Conservation (phyloP, 2,113 vertebrate genomes). For the Carollia perspicillata region DNA sequence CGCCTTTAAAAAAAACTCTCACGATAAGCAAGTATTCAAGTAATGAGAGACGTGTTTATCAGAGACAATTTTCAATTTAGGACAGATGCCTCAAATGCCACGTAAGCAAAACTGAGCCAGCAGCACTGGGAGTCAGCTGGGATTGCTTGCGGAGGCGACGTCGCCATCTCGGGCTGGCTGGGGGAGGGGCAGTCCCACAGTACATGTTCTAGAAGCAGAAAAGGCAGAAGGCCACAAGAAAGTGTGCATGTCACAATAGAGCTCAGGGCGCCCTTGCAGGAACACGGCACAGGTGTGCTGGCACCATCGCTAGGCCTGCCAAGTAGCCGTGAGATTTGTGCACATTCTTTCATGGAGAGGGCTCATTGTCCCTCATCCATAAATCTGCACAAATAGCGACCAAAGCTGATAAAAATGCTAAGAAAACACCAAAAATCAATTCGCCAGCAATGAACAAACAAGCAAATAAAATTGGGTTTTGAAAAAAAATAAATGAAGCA, state of each 20-base stretch:
- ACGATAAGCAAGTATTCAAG: not conserved
- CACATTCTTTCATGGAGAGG: fast-evolving
- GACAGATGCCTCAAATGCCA: fast-evolving
- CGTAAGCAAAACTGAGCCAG: fast-evolving
- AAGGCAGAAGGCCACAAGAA: not conserved
- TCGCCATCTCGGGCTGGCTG: not conserved
- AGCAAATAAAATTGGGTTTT: not conserved
- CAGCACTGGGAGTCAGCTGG: fast-evolving
- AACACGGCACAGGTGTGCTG: not conserved
- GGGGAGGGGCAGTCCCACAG: no score
- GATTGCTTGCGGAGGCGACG: fast-evolving
- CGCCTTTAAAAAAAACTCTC: not conserved
- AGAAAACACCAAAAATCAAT: not conserved
- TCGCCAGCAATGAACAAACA: not conserved
- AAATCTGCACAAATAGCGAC: not conserved
- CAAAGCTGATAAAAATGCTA: not conserved
- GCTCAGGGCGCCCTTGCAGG: not conserved
- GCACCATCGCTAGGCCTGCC: fast-evolving
- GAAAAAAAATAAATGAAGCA: not conserved
- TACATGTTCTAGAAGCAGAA: not conserved
- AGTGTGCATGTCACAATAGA: fast-evolving
- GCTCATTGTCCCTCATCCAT: fast-evolving
- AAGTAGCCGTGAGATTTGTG: no score
- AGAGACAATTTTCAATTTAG: not conserved
- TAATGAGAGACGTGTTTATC: not conserved